Evolutionary conservation across 2,113 vertebrate species (phyloP).

Genomic region (Rutilus rutilus): DNA sequence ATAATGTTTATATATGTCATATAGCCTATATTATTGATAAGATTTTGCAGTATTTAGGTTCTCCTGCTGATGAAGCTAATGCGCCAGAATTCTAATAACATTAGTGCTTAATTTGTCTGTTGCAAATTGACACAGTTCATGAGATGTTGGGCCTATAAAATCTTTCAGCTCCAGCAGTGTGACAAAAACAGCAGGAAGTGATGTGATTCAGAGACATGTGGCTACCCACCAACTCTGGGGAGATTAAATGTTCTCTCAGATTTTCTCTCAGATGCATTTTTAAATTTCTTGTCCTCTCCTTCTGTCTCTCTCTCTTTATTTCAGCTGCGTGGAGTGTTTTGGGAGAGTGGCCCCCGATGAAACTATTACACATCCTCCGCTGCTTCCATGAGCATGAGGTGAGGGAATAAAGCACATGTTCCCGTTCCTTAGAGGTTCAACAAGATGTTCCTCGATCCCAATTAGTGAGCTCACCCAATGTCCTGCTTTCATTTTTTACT

Average conservation of each 20-base stretch:
- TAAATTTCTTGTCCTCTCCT: background rate
- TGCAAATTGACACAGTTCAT: background rate
- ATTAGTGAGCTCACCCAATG: slow-evolving; percentile 1
- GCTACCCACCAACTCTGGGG: background rate
- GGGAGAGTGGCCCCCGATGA: background rate
- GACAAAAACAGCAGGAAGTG: slow-evolving; percentile 30
- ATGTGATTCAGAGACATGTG: slow-evolving; percentile 17
- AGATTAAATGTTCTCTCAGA: background rate
- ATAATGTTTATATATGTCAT: background rate
- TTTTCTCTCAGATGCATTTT: slow-evolving; percentile 24
- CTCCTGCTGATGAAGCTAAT: background rate
- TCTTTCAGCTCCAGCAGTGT: background rate
- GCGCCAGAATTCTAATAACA: background rate
- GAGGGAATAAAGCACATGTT: slow-evolving; percentile 13
- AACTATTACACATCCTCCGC: slow-evolving; percentile 6
- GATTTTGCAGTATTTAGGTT: background rate
- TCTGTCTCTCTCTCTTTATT: background rate
- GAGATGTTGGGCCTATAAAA: background rate
- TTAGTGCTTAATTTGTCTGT: background rate
- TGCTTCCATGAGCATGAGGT: background rate
- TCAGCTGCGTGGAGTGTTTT: slow-evolving; percentile 7
- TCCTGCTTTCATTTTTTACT: background rate
- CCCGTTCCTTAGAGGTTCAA: background rate
- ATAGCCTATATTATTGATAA: background rate
- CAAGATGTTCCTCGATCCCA: slow-evolving; percentile 40